phyloP scores from a whole-genome alignment of 2,797 vertebrate genomes.

The Cossypha heuglini region DNA sequence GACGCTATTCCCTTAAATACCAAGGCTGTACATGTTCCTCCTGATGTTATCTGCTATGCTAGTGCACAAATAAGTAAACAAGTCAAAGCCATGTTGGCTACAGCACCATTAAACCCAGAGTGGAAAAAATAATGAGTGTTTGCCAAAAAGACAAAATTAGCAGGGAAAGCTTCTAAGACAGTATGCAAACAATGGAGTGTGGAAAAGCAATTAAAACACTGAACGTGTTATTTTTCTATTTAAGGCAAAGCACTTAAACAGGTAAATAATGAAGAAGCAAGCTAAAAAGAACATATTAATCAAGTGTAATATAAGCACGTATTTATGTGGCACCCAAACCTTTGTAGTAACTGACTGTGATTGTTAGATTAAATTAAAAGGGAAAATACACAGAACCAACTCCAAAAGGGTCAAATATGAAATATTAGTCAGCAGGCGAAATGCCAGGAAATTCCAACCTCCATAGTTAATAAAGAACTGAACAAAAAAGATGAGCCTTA shows the following conservation, averaged over 20 bases:
- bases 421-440: conserved; percentile 16
- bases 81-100: conserved; percentile 55
- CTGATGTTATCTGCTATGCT: conserved; percentile 63
- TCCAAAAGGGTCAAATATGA: conserved; percentile 30
- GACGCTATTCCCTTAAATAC: conserved; percentile 47
- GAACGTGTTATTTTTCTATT: conserved; percentile 59
- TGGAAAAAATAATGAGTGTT: conserved; percentile 65
- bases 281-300: neutral
- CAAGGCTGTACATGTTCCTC: conserved; percentile 45
- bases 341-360: neutral
- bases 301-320: neutral
- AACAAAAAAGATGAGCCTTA: conserved; percentile 29
- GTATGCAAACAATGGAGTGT: conserved; percentile 67
- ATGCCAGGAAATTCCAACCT: conserved; percentile 53
- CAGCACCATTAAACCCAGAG: conserved; percentile 33
- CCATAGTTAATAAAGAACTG: conserved; percentile 39
- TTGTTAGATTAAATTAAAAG: conserved; percentile 48
- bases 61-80: conserved; percentile 70
- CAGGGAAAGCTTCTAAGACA: conserved; percentile 54
- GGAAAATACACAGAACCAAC: conserved; percentile 43
- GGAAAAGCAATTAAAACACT: conserved; percentile 71
- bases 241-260: conserved; percentile 44
- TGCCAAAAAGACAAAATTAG: conserved; percentile 70
- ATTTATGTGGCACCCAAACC: conserved; percentile 5
- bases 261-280: conserved; percentile 44